phyloP scores from a whole-genome alignment of 2,888 invertebrate genomes.

The Hipparchia semele region DNA sequence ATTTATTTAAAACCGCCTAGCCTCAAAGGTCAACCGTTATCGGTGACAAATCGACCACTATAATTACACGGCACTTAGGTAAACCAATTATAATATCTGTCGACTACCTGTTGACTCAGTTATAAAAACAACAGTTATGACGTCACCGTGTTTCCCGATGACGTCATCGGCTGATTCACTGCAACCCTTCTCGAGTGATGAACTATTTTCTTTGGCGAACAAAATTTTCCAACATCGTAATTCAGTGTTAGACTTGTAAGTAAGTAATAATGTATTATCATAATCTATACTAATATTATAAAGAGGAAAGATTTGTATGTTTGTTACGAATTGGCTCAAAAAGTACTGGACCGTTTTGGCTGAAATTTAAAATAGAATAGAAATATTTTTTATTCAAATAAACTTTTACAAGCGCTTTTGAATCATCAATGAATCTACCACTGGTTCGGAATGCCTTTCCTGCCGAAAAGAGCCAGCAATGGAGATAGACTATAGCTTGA shows the following conservation, averaged over 20 bases:
- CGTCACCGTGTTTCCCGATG: conserved; percentile 22
- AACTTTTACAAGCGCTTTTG: too few species aligned
- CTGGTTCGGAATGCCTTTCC: too few species aligned
- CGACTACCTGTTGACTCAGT: conserved; percentile 17
- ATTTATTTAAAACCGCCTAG: background rate
- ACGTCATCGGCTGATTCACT: conserved; percentile 15
- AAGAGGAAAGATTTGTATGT: too few species aligned
- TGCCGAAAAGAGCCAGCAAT: too few species aligned
- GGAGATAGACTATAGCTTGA: too few species aligned
- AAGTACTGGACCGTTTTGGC: too few species aligned
- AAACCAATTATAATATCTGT: conserved; percentile 3
- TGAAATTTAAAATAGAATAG: too few species aligned
- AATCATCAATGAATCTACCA: too few species aligned
- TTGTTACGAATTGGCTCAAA: too few species aligned
- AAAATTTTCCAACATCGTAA: conserved; percentile 8
- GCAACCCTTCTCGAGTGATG: background rate
- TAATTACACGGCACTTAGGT: conserved; percentile 2
- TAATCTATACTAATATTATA: too few species aligned
- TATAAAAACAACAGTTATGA: conserved; percentile 6
- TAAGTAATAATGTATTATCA: too few species aligned
- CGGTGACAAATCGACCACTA: conserved; percentile 16
- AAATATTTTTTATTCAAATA: too few species aligned
- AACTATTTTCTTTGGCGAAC: background rate
- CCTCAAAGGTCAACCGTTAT: conserved; percentile 7
- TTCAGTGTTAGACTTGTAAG: background rate